Conservation (phyloP, 2,888 invertebrate species). For the Timandra comae region DNA sequence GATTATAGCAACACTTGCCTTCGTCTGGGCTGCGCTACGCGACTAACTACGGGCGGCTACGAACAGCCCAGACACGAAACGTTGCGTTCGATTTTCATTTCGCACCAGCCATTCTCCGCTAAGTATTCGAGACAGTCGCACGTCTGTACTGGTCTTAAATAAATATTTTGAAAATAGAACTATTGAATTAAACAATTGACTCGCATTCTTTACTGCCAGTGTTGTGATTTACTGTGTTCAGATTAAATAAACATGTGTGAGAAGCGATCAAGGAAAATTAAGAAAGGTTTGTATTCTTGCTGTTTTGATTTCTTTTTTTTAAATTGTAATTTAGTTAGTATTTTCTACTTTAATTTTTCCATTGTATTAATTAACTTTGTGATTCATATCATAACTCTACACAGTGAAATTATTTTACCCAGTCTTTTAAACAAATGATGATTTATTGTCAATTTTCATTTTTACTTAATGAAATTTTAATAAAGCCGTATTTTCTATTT, state of each 20-base stretch:
- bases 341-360: conserved; percentile 1
- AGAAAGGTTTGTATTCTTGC: conserved; percentile 39
- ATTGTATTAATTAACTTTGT: too few relatives aligned
- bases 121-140: conserved; percentile 24
- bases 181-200: conserved; percentile 13
- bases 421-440: too few relatives aligned
- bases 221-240: conserved; percentile 35
- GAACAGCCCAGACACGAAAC: conserved; percentile 5
- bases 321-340: conserved; percentile 2
- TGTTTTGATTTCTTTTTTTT: not conserved
- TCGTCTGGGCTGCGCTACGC: conserved; percentile 2
- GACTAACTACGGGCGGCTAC: conserved; percentile 8
- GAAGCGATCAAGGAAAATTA: conserved; percentile 50
- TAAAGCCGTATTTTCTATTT: too few relatives aligned
- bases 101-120: conserved; percentile 34
- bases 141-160: conserved; percentile 16
- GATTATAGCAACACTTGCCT: too few relatives aligned
- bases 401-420: too few relatives aligned
- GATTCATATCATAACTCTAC: too few relatives aligned
- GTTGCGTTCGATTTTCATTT: conserved; percentile 36
- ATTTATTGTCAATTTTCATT: too few relatives aligned
- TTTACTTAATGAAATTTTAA: too few relatives aligned
- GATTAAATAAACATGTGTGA: conserved; percentile 52
- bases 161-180: conserved; percentile 8
- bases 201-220: conserved; percentile 26